These are phyloP conservation scores for Empidonax alnorum DNA, from an alignment of 2,113 vertebrate genomes.

Conservation along the genomic window DNA sequence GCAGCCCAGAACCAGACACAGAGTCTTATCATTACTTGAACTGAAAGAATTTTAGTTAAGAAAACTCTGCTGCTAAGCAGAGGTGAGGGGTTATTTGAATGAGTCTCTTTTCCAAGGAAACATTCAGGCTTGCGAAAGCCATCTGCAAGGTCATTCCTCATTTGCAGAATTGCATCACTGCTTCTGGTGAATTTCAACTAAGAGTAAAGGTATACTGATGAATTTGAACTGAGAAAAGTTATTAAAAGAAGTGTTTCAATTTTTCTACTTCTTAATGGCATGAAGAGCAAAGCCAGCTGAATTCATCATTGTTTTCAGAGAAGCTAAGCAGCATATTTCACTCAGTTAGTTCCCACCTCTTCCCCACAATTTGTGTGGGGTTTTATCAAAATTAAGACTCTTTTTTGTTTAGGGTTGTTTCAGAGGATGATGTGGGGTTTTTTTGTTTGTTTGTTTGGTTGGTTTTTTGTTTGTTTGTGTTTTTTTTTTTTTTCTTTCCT, in stretches of 20 bases:
- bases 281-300: not conserved
- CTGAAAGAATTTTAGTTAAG: not conserved
- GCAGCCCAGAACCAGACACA: not conserved
- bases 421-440: not conserved
- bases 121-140: not conserved
- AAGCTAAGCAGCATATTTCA: not conserved
- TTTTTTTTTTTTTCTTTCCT: not conserved
- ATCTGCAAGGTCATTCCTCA: rapidly evolving
- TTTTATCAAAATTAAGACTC: not conserved
- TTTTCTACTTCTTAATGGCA: not conserved
- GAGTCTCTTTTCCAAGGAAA: rapidly evolving
- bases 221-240: not conserved
- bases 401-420: not conserved
- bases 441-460: not conserved
- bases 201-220: not conserved
- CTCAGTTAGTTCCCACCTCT: not conserved
- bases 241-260: not conserved
- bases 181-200: not conserved
- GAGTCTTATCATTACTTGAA: not conserved
- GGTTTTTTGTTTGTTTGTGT: not conserved
- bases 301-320: not conserved
- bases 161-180: not conserved
- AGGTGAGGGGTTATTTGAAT: not conserved
- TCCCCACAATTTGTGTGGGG: not conserved
- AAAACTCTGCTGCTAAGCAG: not conserved